phyloP scores from a whole-genome alignment of 1,140 invertebrate genomes.

The Drosophila melanogaster region DNA sequence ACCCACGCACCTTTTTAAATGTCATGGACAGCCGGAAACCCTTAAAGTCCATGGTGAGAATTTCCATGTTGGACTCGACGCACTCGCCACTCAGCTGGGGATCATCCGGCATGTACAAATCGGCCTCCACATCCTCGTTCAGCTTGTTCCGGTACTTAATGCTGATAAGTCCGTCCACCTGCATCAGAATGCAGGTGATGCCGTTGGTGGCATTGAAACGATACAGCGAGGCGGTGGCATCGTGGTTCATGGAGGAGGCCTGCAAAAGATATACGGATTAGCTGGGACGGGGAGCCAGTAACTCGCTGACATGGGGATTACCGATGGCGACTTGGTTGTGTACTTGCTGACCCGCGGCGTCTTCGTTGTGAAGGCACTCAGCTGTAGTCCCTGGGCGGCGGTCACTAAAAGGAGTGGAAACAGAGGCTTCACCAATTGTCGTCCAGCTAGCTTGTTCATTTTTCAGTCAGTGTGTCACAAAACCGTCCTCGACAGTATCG shows the following conservation, averaged over 20 bases:
- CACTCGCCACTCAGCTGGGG: slow-evolving; percentile 88
- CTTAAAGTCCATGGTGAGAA: slow-evolving; percentile 89
- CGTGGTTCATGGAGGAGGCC: slow-evolving; percentile 76
- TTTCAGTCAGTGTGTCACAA: slow-evolving; percentile 65
- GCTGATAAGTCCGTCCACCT: slow-evolving; percentile 88
- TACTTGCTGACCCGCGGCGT: slow-evolving; percentile 87
- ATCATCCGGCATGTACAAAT: slow-evolving; percentile 88
- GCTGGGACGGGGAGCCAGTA: neutral
- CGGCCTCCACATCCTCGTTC: slow-evolving; percentile 88
- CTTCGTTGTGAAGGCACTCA: slow-evolving; percentile 86
- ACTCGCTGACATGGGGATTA: slow-evolving; percentile 56
- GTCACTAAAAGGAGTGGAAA: slow-evolving; percentile 36
- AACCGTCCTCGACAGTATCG: slow-evolving; percentile 62
- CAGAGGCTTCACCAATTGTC: slow-evolving; percentile 29
- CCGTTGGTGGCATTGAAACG: slow-evolving; percentile 87
- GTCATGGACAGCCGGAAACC: slow-evolving; percentile 89
- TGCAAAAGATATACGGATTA: slow-evolving; percentile 14
- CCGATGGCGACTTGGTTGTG: slow-evolving; percentile 85
- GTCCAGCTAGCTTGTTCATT: slow-evolving; percentile 24
- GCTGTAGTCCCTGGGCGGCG: slow-evolving; percentile 80
- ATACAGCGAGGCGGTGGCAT: slow-evolving; percentile 86
- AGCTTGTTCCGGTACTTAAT: slow-evolving; percentile 88
- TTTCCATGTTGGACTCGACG: slow-evolving; percentile 88
- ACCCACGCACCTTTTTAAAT: slow-evolving; percentile 87
- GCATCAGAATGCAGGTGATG: slow-evolving; percentile 87